phyloP scores from a whole-genome alignment of 2,888 invertebrate genomes.

The Slavum lentiscoides region DNA sequence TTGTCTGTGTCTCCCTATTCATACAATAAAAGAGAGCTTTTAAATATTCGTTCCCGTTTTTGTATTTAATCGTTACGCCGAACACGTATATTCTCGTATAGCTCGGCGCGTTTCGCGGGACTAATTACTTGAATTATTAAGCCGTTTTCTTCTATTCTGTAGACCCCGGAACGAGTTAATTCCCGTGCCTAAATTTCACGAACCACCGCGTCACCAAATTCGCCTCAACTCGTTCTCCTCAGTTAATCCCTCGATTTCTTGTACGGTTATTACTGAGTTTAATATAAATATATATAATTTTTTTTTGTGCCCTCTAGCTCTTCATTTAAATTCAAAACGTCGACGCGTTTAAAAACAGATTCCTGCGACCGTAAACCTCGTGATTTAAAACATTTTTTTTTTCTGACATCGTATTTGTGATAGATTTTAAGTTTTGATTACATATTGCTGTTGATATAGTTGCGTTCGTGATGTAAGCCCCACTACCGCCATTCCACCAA shows the following conservation, averaged over 20 bases:
- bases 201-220: constrained; percentile 22
- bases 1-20: constrained; percentile 43
- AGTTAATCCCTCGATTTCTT: constrained; percentile 14
- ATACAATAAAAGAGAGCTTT: constrained; percentile 49
- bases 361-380: not conserved
- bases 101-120: constrained; percentile 2
- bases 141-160: constrained; percentile 42
- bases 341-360: not conserved
- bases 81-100: constrained; percentile 41
- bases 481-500: too few species aligned
- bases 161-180: constrained; percentile 9
- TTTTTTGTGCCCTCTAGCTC: not conserved
- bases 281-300: too few species aligned
- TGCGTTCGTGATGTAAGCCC: too few species aligned
- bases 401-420: too few species aligned
- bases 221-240: constrained; percentile 4
- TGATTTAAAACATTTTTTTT: too few species aligned
- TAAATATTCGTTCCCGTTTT: constrained; percentile 29
- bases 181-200: constrained; percentile 37
- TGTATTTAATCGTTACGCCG: constrained; percentile 49
- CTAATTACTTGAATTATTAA: constrained; percentile 51
- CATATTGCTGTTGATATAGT: too few species aligned
- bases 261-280: not conserved
- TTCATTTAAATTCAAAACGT: not conserved
- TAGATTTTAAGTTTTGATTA: too few species aligned